Conservation (phyloP, 2,888 invertebrate genomes). For the Drosophila merina region DNA sequence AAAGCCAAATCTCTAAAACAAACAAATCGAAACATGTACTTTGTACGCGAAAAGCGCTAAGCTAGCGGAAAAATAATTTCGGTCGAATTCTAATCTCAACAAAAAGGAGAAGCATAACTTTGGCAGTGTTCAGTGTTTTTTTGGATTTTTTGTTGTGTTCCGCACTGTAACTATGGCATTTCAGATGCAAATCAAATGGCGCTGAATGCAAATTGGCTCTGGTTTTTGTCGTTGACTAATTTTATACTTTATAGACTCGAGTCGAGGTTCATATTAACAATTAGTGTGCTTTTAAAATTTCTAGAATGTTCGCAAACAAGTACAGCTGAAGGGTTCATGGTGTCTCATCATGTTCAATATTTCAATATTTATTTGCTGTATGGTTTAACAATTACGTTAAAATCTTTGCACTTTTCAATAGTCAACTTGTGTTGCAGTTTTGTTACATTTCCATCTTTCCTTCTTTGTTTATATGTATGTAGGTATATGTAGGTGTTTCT, state of each 20-base stretch:
- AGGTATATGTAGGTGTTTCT: slow-evolving; percentile 24
- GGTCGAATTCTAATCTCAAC: slow-evolving; percentile 23
- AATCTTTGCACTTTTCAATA: slow-evolving; percentile 78
- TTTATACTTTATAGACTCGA: slow-evolving; percentile 19
- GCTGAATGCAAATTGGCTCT: slow-evolving; percentile 25
- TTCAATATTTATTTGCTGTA: slow-evolving; percentile 70
- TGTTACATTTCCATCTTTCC: slow-evolving; percentile 24
- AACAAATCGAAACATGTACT: slow-evolving; percentile 4
- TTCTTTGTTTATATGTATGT: slow-evolving; percentile 33
- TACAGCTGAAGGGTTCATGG: slow-evolving; percentile 63
- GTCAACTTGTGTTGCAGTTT: slow-evolving; percentile 65
- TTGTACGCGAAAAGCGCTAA: slow-evolving; percentile 15
- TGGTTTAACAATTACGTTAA: slow-evolving; percentile 79
- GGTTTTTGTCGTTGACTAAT: slow-evolving; percentile 8
- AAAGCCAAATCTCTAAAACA: slow-evolving; percentile 21
- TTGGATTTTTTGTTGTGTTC: slow-evolving; percentile 8
- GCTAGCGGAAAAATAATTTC: slow-evolving; percentile 9
- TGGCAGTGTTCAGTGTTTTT: slow-evolving; percentile 39
- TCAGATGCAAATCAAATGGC: not conserved
- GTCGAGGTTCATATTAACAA: slow-evolving; percentile 45
- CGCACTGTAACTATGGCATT: slow-evolving; percentile 8
- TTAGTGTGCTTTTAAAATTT: slow-evolving; percentile 66
- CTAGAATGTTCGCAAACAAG: slow-evolving; percentile 67
- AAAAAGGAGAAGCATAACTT: slow-evolving; percentile 17
- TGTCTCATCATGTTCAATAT: slow-evolving; percentile 49